phyloP scores from a whole-genome alignment of 2,888 invertebrate species.

The Stenolophus ochropezus region DNA sequence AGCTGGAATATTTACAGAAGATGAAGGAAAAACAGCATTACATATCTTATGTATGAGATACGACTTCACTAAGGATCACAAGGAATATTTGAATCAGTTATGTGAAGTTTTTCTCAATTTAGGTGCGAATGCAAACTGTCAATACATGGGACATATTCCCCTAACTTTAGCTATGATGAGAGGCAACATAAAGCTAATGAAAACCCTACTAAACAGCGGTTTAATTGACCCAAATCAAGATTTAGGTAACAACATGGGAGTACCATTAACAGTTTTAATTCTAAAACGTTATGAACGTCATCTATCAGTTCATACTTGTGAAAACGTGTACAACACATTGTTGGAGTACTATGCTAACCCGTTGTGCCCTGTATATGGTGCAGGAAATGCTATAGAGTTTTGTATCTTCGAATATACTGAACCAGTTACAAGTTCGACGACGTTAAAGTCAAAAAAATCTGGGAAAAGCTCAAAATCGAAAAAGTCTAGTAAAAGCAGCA shows the following conservation, averaged over 20 bases:
- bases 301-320: slow-evolving; percentile 64
- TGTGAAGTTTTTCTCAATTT: slow-evolving; percentile 64
- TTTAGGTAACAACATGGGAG: slow-evolving; percentile 69
- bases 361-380: slow-evolving; percentile 65
- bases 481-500: slow-evolving; percentile 17
- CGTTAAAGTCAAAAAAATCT: neutral
- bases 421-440: neutral
- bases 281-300: slow-evolving; percentile 67
- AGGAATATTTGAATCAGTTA: slow-evolving; percentile 64
- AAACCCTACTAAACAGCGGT: slow-evolving; percentile 65
- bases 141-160: slow-evolving; percentile 70
- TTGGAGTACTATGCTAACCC: slow-evolving; percentile 67
- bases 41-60: slow-evolving; percentile 70
- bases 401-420: slow-evolving; percentile 9
- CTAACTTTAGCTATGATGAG: slow-evolving; percentile 69
- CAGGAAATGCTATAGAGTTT: slow-evolving; percentile 68
- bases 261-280: slow-evolving; percentile 68
- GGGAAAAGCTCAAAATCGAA: neutral
- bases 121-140: slow-evolving; percentile 63
- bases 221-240: slow-evolving; percentile 67
- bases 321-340: slow-evolving; percentile 65
- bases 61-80: slow-evolving; percentile 67
- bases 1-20: slow-evolving; percentile 62
- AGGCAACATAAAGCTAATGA: slow-evolving; percentile 67
- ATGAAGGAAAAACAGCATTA: slow-evolving; percentile 69